Conservation (phyloP, 2,113 vertebrate genomes). For the Pyxicephalus adspersus region DNA sequence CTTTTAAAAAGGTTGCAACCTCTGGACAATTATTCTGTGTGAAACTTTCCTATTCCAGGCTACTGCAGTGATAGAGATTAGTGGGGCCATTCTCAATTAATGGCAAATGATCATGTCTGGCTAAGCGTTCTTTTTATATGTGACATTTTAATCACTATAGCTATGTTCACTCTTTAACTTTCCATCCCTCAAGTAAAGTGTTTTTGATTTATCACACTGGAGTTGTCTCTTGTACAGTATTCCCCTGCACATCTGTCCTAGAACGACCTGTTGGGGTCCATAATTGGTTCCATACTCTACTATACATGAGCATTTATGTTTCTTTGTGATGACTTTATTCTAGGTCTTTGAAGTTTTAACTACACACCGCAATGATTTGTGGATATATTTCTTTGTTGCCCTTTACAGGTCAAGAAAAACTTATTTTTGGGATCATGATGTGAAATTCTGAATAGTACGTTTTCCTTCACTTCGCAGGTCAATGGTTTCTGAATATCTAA, state of each 20-base stretch:
- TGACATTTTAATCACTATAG: neutral
- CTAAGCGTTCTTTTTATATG: neutral
- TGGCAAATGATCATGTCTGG: too few species aligned
- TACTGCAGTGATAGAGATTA: too few species aligned
- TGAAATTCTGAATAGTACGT: neutral
- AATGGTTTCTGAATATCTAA: too few species aligned
- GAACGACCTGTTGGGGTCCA: slow-evolving; percentile 47
- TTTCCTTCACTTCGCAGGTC: too few species aligned
- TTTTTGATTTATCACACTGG: slow-evolving; percentile 37
- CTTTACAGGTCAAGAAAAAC: slow-evolving; percentile 35
- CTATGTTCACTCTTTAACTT: neutral
- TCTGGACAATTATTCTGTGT: too few species aligned
- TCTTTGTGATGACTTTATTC: slow-evolving; percentile 22
- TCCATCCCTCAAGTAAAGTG: slow-evolving; percentile 22
- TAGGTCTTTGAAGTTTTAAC: slow-evolving; percentile 47
- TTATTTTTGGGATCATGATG: slow-evolving; percentile 11
- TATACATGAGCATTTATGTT: slow-evolving; percentile 41
- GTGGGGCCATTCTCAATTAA: too few species aligned
- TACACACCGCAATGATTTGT: slow-evolving; percentile 42
- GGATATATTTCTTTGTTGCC: slow-evolving; percentile 42
- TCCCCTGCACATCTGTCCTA: slow-evolving; percentile 47
- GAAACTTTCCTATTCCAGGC: too few species aligned
- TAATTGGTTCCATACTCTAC: slow-evolving; percentile 44
- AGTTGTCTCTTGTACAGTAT: slow-evolving; percentile 21
- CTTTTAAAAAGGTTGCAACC: too few species aligned